These are phyloP conservation scores for Sparus aurata DNA, from an alignment of 2,797 vertebrate species.

Conservation along the genomic window DNA sequence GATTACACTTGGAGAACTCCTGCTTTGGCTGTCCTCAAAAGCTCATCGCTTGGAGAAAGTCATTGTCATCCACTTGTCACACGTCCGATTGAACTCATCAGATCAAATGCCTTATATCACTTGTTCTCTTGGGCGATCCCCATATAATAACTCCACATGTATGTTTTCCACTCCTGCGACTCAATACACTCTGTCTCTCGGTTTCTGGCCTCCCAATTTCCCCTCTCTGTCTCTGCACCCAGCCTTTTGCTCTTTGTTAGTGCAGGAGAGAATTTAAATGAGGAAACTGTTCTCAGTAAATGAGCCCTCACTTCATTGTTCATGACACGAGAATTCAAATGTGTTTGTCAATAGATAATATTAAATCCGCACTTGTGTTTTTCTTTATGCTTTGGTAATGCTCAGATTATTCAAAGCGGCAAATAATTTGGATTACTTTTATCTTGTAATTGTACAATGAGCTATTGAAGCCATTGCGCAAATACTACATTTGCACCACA, in stretches of 20 bases:
- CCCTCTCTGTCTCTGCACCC: constrained; percentile 10
- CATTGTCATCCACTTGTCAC: constrained; percentile 70
- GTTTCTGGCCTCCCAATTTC: not conserved
- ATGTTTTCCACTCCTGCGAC: constrained; percentile 53
- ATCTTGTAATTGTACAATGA: constrained; percentile 49
- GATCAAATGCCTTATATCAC: constrained; percentile 46
- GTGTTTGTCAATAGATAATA: constrained; percentile 57
- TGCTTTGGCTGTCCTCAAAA: constrained; percentile 69
- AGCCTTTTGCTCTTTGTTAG: constrained; percentile 36
- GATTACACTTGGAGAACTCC: constrained; percentile 75
- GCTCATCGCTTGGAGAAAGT: constrained; percentile 62
- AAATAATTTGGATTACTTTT: constrained; percentile 58
- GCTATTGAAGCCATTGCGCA: constrained; percentile 29
- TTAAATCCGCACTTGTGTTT: constrained; percentile 46
- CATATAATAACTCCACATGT: constrained; percentile 58
- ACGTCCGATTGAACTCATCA: constrained; percentile 63
- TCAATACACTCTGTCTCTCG: constrained; percentile 13
- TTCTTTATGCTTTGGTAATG: constrained; percentile 33
- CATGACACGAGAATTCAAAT: constrained; percentile 49
- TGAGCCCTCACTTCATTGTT: constrained; percentile 51
- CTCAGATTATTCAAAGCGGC: constrained; percentile 46
- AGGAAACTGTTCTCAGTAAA: constrained; percentile 47
- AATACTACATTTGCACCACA: constrained; percentile 19
- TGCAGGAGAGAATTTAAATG: constrained; percentile 58
- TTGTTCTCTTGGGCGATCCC: constrained; percentile 38